Evolutionary conservation across 2,113 vertebrate species (phyloP).

Genomic region (Otocyon megalotis): DNA sequence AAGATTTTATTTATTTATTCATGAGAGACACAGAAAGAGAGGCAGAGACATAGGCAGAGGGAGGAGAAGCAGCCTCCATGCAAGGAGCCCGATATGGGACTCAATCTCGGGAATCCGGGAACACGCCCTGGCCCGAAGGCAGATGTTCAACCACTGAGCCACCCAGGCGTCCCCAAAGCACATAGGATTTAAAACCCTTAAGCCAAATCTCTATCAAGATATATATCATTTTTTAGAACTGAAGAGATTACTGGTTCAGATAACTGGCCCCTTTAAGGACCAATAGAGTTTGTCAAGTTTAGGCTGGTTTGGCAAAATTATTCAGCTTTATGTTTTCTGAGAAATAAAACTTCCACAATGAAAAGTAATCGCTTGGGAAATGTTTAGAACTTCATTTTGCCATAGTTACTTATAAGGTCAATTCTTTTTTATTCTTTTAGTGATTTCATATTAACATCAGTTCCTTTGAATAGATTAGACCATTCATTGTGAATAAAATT

Average conservation of each 20-base stretch:
- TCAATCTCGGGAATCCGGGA: too few relatives aligned
- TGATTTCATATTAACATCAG: conserved; percentile 10
- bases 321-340: conserved; percentile 16
- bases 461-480: background rate
- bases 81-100: too few relatives aligned
- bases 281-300: background rate
- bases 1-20: too few relatives aligned
- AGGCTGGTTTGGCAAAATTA: background rate
- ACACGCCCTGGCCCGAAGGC: too few relatives aligned
- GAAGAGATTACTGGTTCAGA: background rate
- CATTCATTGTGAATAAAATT: background rate
- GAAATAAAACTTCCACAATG: background rate
- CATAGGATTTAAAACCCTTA: background rate
- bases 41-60: too few relatives aligned
- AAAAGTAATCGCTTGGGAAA: conserved; percentile 17
- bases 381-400: background rate
- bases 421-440: conserved; percentile 34
- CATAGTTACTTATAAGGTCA: background rate
- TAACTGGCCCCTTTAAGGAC: background rate
- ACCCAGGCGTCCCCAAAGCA: background rate
- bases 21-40: too few relatives aligned
- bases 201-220: background rate
- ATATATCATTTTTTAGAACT: conserved; percentile 44
- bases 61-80: too few relatives aligned
- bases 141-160: too few relatives aligned